These are phyloP conservation scores for Neosalanx taihuensis DNA, from an alignment of 2,797 vertebrate genomes.

Conservation along the genomic window DNA sequence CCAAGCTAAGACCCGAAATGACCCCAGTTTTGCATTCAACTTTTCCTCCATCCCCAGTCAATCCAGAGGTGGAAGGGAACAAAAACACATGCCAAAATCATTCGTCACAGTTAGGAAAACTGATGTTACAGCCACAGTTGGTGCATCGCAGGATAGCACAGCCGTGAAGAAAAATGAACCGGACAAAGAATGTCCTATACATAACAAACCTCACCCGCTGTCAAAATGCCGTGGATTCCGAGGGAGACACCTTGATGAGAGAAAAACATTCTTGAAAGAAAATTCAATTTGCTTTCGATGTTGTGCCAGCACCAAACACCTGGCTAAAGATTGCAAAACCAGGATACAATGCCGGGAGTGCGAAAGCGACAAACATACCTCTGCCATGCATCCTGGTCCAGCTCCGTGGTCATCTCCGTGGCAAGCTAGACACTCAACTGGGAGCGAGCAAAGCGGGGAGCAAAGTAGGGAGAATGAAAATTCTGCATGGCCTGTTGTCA, in stretches of 20 bases:
- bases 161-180: no score
- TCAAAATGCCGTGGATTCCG: constrained; percentile 4
- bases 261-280: background rate
- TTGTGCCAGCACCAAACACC: constrained; percentile 1
- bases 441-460: no score
- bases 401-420: background rate
- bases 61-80: no score
- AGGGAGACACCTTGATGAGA: background rate
- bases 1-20: no score
- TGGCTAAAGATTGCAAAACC: constrained; percentile 7
- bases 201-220: constrained; percentile 18
- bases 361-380: constrained; percentile 10
- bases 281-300: constrained; percentile 11
- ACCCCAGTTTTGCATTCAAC: no score
- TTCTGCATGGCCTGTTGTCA: no score
- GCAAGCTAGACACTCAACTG: no score
- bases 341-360: constrained; percentile 1
- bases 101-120: no score
- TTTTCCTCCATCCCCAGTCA: no score
- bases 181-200: constrained; percentile 2
- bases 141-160: no score
- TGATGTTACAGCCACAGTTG: no score
- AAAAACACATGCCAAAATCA: no score
- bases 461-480: background rate
- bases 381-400: constrained; percentile 11